phyloP scores from a whole-genome alignment of 1,140 invertebrate genomes.

The Macrocentrus cingulum region DNA sequence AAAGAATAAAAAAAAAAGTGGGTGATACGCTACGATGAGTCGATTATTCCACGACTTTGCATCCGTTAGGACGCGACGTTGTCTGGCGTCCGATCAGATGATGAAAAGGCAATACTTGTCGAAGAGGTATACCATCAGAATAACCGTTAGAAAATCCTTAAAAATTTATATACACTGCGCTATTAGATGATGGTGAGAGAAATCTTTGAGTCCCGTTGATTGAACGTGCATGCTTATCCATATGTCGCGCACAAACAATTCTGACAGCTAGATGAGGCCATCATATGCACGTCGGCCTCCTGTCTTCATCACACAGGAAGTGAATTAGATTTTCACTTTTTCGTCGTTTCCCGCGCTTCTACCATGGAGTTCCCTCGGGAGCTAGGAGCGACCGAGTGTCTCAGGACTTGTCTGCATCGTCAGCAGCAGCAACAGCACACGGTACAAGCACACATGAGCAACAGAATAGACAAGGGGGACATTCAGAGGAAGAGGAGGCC shows the following conservation, averaged over 20 bases:
- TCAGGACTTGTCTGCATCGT: constrained; percentile 33
- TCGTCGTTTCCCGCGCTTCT: constrained; percentile 38
- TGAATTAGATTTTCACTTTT: constrained; percentile 48
- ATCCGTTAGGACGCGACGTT: not conserved
- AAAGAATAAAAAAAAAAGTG: too few species aligned
- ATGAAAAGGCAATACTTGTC: not conserved
- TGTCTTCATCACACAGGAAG: too few species aligned
- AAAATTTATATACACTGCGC: too few species aligned
- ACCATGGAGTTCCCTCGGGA: constrained; percentile 49
- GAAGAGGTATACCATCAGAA: not conserved
- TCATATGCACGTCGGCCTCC: too few species aligned
- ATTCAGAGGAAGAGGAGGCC: constrained; percentile 35
- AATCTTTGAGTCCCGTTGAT: too few species aligned
- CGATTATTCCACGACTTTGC: not conserved
- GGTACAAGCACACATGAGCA: constrained; percentile 5
- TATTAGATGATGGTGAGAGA: too few species aligned
- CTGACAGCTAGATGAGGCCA: too few species aligned
- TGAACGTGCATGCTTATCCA: not conserved
- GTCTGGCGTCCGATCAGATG: too few species aligned
- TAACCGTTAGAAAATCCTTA: too few species aligned
- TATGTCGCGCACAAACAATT: too few species aligned
- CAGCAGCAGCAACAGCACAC: constrained; percentile 6
- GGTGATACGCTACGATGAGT: too few species aligned
- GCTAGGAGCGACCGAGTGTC: constrained; percentile 41
- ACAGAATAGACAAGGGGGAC: not conserved